A percentile compares a stretch with the other conserved stretches of the same genome.
Evolutionary conservation across 2,888 invertebrate species (phyloP).

Genomic region (Hemithea aestivaria): DNA sequence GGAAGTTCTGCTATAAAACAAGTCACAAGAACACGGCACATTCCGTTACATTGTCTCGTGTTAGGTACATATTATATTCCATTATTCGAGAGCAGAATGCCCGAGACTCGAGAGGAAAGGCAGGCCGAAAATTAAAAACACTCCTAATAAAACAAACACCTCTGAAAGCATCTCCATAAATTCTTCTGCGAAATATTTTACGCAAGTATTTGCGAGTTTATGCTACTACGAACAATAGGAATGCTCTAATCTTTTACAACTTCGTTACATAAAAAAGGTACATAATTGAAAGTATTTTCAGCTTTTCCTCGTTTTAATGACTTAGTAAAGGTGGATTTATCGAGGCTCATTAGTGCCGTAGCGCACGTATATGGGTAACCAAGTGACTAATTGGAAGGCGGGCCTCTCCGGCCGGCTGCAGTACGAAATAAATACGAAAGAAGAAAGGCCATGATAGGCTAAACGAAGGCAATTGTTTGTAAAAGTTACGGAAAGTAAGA

Average conservation of each 20-base stretch:
- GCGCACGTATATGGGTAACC: constrained; percentile 35
- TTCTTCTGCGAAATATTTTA: constrained; percentile 4
- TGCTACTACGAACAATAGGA: background rate
- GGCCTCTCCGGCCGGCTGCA: constrained; percentile 20
- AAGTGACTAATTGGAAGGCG: constrained; percentile 51
- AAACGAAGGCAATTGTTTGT: too few species aligned
- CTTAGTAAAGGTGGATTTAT: constrained; percentile 2
- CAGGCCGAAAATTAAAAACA: too few species aligned
- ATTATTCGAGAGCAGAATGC: background rate
- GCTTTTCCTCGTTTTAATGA: constrained; percentile 1
- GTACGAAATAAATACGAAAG: too few species aligned
- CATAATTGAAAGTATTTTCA: background rate
- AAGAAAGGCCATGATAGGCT: too few species aligned
- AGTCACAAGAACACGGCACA: constrained; percentile 7
- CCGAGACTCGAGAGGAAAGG: too few species aligned
- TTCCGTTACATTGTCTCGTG: background rate
- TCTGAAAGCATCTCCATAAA: background rate
- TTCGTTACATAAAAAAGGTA: background rate
- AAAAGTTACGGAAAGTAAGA: too few species aligned
- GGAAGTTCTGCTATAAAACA: constrained; percentile 21
- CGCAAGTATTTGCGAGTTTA: background rate
- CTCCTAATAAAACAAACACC: too few species aligned
- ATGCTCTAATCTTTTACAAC: constrained; percentile 1
- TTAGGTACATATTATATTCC: background rate
- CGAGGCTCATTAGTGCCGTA: constrained; percentile 21